Base-by-base conservation (phyloP, 2,113 vertebrate genomes). In the Serilophus lunatus region DNA sequence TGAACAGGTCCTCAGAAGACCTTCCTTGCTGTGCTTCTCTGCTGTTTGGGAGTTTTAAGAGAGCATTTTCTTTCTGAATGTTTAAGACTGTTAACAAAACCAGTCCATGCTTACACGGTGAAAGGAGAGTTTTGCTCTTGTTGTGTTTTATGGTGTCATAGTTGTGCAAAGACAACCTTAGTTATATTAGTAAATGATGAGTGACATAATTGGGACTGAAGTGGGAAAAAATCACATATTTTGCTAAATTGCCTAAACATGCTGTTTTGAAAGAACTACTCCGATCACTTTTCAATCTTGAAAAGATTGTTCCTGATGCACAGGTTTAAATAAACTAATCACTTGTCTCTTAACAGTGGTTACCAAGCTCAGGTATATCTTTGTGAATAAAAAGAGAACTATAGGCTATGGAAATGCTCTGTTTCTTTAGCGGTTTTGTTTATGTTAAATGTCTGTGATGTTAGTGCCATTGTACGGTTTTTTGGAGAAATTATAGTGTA, bases 161-260 rank as follows among this genome's bases (percentile, higher is more conserved):
- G 95, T 89, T 93, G 66, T 63, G n/a, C 47, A 75, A 74, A 95
- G 94, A 90, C 54, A 86, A 69, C 57, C 10, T 93, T 86, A 45
- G 81, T 90, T 78, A 33, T 78, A 36, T 93, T 88, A 59, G 82
- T 76, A 94, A 92, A 92, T 90, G 81, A 61, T 49, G 92, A 90
- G 63, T 96, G 69, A 91, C 72, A 66, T 94, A 94, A 92, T 68
- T 90, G 93, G 93, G 71, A 81, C 87, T 93, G 82, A 97, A 88
- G 44, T 83, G 92, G 82, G 82, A 82, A 93, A 60, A 93, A 93
- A 76, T 56, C 40, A 56, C 20, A 13, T 90, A 51, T 94, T 97
- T 96, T 87, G 29, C 70, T 82, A 83, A 74, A 17, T 53, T 78
- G 23, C 79, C 80, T 88, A 61, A 96, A 77, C 51, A 56, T 40